These are phyloP conservation scores for Oryzias celebensis DNA, from an alignment of 2,113 vertebrate genomes.

Conservation along the genomic window DNA sequence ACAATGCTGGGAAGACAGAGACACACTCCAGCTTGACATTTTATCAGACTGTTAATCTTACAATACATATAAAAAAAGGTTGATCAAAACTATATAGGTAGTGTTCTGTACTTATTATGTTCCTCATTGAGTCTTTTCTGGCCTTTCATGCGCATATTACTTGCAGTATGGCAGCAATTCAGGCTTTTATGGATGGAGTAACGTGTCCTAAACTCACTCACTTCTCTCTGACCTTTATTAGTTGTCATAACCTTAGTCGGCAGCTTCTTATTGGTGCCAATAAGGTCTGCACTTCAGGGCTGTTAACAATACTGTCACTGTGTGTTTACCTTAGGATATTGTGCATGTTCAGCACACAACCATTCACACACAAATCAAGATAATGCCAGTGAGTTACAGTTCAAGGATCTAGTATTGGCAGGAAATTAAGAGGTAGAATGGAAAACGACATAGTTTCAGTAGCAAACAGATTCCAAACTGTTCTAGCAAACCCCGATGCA, in stretches of 20 bases:
- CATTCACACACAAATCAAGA: slow-evolving; percentile 25
- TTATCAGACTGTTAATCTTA: not conserved
- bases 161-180: slow-evolving; percentile 14
- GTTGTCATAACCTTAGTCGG: slow-evolving; percentile 22
- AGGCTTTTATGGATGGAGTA: slow-evolving; percentile 37
- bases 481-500: not conserved
- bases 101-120: slow-evolving; percentile 1
- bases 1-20: slow-evolving; percentile 28
- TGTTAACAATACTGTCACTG: slow-evolving; percentile 23
- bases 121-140: slow-evolving; percentile 8
- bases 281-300: slow-evolving; percentile 30
- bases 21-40: slow-evolving; percentile 22
- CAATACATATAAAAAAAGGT: not conserved
- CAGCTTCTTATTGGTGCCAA: slow-evolving; percentile 43
- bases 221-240: slow-evolving; percentile 47
- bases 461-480: not conserved
- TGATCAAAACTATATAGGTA: not conserved
- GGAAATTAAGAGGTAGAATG: slow-evolving; percentile 13
- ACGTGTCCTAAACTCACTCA: slow-evolving; percentile 31
- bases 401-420: slow-evolving; percentile 34
- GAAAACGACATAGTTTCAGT: slow-evolving; percentile 10
- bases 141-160: slow-evolving; percentile 15
- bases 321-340: slow-evolving; percentile 66
- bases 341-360: slow-evolving; percentile 52
- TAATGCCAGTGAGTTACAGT: slow-evolving; percentile 35